phyloP scores from a whole-genome alignment of 2,888 invertebrate species.

The Leptinotarsa tumamoca region DNA sequence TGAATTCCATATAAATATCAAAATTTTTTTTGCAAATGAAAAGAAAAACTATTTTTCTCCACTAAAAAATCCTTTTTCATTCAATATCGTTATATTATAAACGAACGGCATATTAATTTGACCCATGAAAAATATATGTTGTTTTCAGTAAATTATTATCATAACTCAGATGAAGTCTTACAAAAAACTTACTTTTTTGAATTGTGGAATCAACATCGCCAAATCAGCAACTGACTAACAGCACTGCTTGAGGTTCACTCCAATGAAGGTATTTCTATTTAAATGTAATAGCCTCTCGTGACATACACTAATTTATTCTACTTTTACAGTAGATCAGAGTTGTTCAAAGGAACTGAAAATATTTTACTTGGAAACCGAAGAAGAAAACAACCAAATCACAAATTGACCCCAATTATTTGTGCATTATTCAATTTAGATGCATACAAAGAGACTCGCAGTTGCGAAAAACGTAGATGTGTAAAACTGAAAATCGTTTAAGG shows the following conservation, averaged over 20 bases:
- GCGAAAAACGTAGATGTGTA: constrained; percentile 1
- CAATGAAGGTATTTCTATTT: constrained; percentile 16
- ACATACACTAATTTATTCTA: constrained; percentile 20
- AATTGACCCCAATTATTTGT: constrained; percentile 15
- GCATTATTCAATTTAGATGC: constrained; percentile 18
- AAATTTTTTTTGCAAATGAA: too few relatives aligned
- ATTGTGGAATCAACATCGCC: neutral
- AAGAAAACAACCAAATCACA: constrained; percentile 9
- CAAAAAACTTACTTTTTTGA: too few relatives aligned
- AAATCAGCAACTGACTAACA: neutral
- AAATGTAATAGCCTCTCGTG: constrained; percentile 20
- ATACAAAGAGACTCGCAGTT: neutral
- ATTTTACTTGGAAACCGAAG: constrained; percentile 7
- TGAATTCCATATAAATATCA: too few relatives aligned
- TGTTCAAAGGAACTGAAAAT: constrained; percentile 1
- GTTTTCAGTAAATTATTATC: too few relatives aligned
- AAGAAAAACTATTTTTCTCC: too few relatives aligned
- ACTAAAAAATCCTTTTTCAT: too few relatives aligned
- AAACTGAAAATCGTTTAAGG: constrained; percentile 9
- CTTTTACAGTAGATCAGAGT: neutral
- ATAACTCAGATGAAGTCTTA: too few relatives aligned
- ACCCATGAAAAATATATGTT: too few relatives aligned
- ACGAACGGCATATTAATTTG: too few relatives aligned
- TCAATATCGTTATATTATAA: too few relatives aligned
- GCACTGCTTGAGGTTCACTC: neutral